Conservation (phyloP, 2,797 vertebrate genomes). For the Sphenopsis melanotis region DNA sequence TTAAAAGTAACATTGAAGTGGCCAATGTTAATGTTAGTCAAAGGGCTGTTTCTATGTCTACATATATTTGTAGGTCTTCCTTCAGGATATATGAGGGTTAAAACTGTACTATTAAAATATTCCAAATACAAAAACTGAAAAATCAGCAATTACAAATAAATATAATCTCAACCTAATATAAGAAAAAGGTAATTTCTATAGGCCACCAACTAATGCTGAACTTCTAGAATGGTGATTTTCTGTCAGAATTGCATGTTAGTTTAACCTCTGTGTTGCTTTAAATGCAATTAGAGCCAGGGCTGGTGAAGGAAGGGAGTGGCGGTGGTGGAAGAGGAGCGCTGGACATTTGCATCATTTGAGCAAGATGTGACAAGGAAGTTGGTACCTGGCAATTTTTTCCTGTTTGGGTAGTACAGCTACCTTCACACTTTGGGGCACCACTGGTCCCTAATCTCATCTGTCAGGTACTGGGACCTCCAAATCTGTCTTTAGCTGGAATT, state of each 20-base stretch:
- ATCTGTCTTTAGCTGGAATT: neutral
- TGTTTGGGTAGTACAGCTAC: neutral
- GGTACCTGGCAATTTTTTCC: neutral
- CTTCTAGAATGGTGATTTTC: neutral
- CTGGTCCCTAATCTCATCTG: neutral
- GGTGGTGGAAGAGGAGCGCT: accelerated
- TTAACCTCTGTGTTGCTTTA: neutral
- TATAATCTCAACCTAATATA: neutral
- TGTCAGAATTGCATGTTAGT: neutral
- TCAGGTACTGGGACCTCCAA: neutral
- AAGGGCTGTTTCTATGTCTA: neutral
- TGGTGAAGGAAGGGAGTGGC: neutral
- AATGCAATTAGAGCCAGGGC: neutral
- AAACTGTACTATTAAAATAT: neutral
- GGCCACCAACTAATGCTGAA: neutral
- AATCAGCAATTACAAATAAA: neutral
- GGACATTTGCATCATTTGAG: neutral
- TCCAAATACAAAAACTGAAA: neutral
- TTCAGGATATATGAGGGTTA: neutral
- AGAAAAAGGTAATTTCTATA: neutral
- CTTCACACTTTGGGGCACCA: neutral
- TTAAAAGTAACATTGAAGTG: neutral
- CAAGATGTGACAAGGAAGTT: neutral
- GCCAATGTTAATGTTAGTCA: neutral
- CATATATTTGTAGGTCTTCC: neutral